Percentiles rank a stretch among this genome's conserved stretches.
These are phyloP conservation scores for Cinclus mexicanus DNA, from an alignment of 2,113 vertebrate genomes.

Conservation along the genomic window DNA sequence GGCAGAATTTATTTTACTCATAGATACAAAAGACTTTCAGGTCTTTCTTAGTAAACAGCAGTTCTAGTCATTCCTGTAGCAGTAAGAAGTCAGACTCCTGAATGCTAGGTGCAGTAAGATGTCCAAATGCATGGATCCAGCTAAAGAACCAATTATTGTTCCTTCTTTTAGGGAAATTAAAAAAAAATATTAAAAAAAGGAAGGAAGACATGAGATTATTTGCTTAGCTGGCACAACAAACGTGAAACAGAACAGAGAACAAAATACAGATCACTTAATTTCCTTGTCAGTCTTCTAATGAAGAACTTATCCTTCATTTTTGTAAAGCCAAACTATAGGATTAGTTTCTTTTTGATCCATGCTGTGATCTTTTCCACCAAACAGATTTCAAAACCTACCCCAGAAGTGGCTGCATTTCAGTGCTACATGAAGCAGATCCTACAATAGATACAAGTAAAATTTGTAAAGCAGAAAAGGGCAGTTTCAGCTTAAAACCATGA, in stretches of 20 bases:
- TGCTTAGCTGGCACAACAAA: background rate
- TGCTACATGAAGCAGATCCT: background rate
- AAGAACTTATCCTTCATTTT: background rate
- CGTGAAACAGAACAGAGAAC: background rate
- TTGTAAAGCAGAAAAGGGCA: background rate
- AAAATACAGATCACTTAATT: background rate
- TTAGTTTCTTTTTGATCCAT: background rate
- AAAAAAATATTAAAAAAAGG: background rate
- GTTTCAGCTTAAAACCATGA: background rate
- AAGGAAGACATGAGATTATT: background rate
- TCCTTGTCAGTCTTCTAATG: background rate
- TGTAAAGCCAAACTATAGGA: background rate
- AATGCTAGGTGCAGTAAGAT: background rate
- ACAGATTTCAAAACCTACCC: background rate
- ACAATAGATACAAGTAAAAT: fast-evolving
- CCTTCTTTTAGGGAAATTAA: background rate
- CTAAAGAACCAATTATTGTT: background rate
- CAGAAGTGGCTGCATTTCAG: background rate
- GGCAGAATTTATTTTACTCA: fast-evolving
- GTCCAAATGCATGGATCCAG: background rate
- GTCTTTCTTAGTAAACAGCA: background rate
- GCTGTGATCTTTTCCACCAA: background rate
- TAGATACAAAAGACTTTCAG: background rate
- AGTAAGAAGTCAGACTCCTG: background rate
- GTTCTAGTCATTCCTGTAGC: background rate